Conservation (phyloP, 2,797 vertebrate species). For the Sphenopsis melanotis region DNA sequence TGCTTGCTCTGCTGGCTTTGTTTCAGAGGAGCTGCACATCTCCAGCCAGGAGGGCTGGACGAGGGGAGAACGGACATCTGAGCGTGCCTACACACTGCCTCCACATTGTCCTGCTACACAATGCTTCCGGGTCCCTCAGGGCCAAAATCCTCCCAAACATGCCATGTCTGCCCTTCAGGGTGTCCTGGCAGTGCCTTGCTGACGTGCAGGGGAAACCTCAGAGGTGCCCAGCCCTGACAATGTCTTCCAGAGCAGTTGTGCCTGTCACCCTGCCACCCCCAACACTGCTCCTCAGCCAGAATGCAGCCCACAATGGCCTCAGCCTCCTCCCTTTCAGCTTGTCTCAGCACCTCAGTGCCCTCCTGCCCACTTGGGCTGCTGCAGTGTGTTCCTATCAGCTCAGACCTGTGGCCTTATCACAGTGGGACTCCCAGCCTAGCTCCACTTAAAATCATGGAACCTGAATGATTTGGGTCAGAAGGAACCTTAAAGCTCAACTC, state of each 20-base stretch:
- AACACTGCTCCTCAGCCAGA: not conserved
- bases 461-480: not conserved
- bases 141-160: not conserved
- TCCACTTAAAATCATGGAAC: not conserved
- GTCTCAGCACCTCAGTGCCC: not conserved
- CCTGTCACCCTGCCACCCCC: not conserved
- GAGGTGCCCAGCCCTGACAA: conserved; percentile 43
- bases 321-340: not conserved
- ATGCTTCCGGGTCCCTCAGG: conserved; percentile 52
- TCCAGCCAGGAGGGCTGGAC: not conserved
- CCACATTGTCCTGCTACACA: conserved; percentile 48
- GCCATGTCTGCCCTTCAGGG: not conserved
- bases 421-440: not conserved
- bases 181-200: conserved; percentile 18
- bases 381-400: not conserved
- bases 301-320: not conserved
- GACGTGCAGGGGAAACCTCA: conserved; percentile 35
- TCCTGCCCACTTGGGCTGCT: not conserved
- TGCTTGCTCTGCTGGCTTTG: not conserved
- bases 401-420: not conserved
- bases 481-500: not conserved
- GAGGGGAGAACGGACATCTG: not conserved
- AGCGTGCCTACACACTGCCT: not conserved
- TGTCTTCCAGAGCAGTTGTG: conserved; percentile 18
- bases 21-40: conserved; percentile 1